Evolutionary conservation across 1,140 invertebrate genomes (phyloP).

Genomic region (Heliconius hewitsoni): DNA sequence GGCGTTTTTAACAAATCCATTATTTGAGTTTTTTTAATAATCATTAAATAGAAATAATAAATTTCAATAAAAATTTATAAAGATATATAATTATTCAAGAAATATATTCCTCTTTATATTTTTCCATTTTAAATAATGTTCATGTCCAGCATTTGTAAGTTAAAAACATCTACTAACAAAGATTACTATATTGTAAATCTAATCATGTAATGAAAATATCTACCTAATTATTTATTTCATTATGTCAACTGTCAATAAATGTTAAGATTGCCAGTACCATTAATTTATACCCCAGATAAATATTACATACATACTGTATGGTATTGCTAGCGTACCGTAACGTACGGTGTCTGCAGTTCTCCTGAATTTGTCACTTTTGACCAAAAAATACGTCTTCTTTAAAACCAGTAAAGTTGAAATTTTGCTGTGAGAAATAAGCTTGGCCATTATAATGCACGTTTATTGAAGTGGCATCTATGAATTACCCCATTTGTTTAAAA

Average conservation of each 20-base stretch:
- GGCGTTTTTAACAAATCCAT: slow-evolving; percentile 83
- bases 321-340: no score
- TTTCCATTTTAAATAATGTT: not conserved
- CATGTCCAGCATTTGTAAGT: not conserved
- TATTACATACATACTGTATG: no score
- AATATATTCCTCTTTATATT: not conserved
- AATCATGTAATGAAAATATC: not conserved
- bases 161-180: not conserved
- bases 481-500: no score
- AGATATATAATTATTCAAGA: not conserved
- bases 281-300: not conserved
- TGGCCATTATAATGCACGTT: no score
- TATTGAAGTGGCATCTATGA: no score
- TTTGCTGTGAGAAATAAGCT: no score
- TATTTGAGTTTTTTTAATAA: slow-evolving; percentile 6
- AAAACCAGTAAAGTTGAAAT: no score
- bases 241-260: slow-evolving; percentile 2
- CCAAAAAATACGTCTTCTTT: no score
- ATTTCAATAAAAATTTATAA: not conserved
- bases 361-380: no score
- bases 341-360: no score
- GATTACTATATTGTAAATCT: no score
- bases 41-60: slow-evolving; percentile 3
- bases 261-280: not conserved
- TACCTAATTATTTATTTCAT: not conserved